phyloP scores from a whole-genome alignment of 1,140 invertebrate genomes.

The Trichonephila clavipes region DNA sequence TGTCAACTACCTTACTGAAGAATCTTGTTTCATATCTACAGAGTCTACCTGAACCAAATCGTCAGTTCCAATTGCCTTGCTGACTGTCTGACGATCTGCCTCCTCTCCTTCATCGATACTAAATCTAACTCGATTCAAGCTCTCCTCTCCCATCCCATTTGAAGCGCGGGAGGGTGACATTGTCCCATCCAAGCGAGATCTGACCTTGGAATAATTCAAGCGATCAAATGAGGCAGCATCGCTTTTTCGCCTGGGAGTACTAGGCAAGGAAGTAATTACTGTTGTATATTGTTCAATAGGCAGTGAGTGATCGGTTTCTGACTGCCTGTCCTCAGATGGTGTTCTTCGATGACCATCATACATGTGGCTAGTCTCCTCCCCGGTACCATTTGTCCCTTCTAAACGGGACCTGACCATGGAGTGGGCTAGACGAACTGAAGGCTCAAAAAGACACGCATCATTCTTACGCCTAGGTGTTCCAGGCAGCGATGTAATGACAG shows the following conservation, averaged over 20 bases:
- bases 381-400: not conserved
- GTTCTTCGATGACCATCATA: conserved; percentile 2
- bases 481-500: conserved; percentile 60
- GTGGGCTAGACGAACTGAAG: conserved; percentile 78
- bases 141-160: conserved; percentile 89
- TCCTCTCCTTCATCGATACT: conserved; percentile 85
- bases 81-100: conserved; percentile 62
- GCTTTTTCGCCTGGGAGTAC: conserved; percentile 47
- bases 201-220: conserved; percentile 37
- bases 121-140: conserved; percentile 90
- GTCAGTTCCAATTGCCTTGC: conserved; percentile 57
- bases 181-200: conserved; percentile 29
- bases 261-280: conserved; percentile 61
- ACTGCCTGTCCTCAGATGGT: conserved; percentile 5
- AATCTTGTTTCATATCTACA: conserved; percentile 79
- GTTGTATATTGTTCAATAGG: conserved; percentile 3
- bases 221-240: not conserved
- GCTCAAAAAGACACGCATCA: conserved; percentile 87
- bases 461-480: conserved; percentile 77
- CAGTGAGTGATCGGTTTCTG: conserved; percentile 82
- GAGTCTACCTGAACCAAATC: conserved; percentile 83
- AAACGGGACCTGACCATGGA: not conserved
- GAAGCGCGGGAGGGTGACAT: conserved; percentile 80
- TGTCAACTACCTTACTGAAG: conserved; percentile 1
- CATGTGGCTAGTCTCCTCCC: not conserved